These are phyloP conservation scores for Dicrurus megarhynchus DNA, from an alignment of 2,113 vertebrate genomes.

Conservation along the genomic window DNA sequence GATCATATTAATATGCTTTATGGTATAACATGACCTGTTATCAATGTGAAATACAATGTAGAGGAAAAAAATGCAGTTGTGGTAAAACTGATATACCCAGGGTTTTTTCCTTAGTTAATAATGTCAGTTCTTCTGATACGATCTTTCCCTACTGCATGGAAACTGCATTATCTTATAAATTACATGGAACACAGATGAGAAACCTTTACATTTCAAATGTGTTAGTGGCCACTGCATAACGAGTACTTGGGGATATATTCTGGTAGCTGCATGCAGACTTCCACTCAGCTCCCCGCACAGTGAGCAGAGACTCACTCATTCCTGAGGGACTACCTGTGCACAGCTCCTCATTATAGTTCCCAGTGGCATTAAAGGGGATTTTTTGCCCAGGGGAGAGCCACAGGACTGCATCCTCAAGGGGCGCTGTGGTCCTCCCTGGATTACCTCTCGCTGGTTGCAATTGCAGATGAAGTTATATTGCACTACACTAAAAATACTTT, in stretches of 20 bases:
- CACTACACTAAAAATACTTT: slow-evolving; percentile 68
- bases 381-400: neutral
- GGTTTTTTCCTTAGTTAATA: slow-evolving; percentile 54
- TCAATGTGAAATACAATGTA: slow-evolving; percentile 37
- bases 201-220: slow-evolving; percentile 66
- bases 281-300: neutral
- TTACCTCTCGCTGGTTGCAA: slow-evolving; percentile 18
- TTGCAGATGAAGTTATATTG: slow-evolving; percentile 60
- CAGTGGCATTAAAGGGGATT: neutral
- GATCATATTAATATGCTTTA: slow-evolving; percentile 42
- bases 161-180: slow-evolving; percentile 58
- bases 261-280: slow-evolving; percentile 46
- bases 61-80: slow-evolving; percentile 42
- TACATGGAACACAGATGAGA: slow-evolving; percentile 17
- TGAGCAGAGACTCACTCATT: slow-evolving; percentile 26
- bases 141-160: slow-evolving; percentile 61
- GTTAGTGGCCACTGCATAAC: slow-evolving; percentile 57
- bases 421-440: neutral
- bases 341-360: neutral
- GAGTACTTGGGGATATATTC: slow-evolving; percentile 63
- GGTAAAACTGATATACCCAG: slow-evolving; percentile 22
- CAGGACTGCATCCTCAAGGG: neutral
- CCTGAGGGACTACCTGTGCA: slow-evolving; percentile 20
- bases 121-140: slow-evolving; percentile 29
- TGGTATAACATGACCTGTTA: slow-evolving; percentile 37